Base-by-base conservation (phyloP, 1,140 invertebrate genomes). In the Gryllus bimaculatus region DNA sequence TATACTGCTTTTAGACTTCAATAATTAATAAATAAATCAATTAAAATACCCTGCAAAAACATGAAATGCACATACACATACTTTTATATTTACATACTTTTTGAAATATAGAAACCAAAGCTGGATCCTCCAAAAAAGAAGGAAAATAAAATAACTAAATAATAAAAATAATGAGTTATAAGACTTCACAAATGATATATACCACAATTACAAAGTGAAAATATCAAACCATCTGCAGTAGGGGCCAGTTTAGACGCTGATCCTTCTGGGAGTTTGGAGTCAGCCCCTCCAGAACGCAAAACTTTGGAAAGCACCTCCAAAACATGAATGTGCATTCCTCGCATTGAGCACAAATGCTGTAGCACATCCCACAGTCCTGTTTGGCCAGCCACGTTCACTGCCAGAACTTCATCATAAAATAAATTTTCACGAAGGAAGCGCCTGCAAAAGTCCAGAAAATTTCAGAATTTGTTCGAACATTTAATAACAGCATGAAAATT, bases 381-480 rank as follows among this genome's bases (percentile, higher is more conserved):
- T 87, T 90, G 88, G 83, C 88, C 87, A 82, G 89, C 87, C 26
- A 93, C 88, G 83, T 89, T 89, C 47, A 93, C 88, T 54, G 91
- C 91, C 82, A 90, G 84, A 48, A 89, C 86, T 84, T 93, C 91
- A 84, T 92, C 91, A 82, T 93, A 93, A 84, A 90, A 90, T 80
- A 88, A 88, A 86, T 92, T 92, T 80, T 90, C 90, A 73, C 89
- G 86, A 80, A 93, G 85, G 85, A 93, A 92, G 78, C 90, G 66
- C 20, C 78, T 79, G 54, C 13, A 74, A 78, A 15, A 8, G 75
- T 47, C 8, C 18, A 47, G 8, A 76, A 8, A 39, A 76, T 73
- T 15, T 73, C 13, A 73, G 13, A n/a, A 73, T 39, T 1, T 2
- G 26, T 39, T 39, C 5, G 54, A 66, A 66, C 10, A 18, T 66